Base-by-base conservation (phyloP, 92 coral and sea anemone genomes). In the Zoanthus solanderi region DNA sequence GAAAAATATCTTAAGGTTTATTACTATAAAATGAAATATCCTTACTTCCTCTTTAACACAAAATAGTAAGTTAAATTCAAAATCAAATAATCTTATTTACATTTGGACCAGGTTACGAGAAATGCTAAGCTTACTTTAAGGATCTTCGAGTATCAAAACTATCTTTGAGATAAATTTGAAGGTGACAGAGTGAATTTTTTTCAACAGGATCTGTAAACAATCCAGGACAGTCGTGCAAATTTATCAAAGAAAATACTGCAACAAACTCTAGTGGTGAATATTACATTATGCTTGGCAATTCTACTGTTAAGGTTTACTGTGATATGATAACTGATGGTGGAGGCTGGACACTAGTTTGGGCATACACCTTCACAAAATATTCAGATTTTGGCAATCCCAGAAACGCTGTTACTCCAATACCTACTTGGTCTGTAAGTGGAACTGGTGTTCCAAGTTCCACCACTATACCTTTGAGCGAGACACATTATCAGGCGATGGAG, bases 331-430 rank as follows among this genome's bases (percentile, higher is more conserved):
- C 58, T 1, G 78, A 75, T 75, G 78, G 78, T 0, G 78, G 78
- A 17, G 78, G 78, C 1, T 75, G 78, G 78, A 45, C 56, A 5
- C 78, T 75, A 8, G 78, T 75, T 8, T 75, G 78, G 78, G 46
- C 58, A 8, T 75, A 75, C 78, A 75, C 57, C 16, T 75, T 75
- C 34, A 75, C 78, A n/a, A 75, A 47, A 6, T 75, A 75, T n/a
- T 18, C 16, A 46, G 78, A 46, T 2, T 75, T 75, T 17, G 78
- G 78, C 47, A 75, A 47, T 14, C 32, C 32, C n/a, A 58, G 30
- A 11, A 75, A 75, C 31, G 56, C 78, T 75, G 78, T 44, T 29
- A 75, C 78, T 12, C 78, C 78, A 0, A 45, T 46, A 13, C 78
- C 78, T 11, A 1, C 60, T 8, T 75, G 78, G 57, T 3, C 58